Evolutionary conservation across 2,888 invertebrate genomes (phyloP), one percentile per base, ranked within the genome.

Genomic region (Noctuana brunneofusca): DNA sequence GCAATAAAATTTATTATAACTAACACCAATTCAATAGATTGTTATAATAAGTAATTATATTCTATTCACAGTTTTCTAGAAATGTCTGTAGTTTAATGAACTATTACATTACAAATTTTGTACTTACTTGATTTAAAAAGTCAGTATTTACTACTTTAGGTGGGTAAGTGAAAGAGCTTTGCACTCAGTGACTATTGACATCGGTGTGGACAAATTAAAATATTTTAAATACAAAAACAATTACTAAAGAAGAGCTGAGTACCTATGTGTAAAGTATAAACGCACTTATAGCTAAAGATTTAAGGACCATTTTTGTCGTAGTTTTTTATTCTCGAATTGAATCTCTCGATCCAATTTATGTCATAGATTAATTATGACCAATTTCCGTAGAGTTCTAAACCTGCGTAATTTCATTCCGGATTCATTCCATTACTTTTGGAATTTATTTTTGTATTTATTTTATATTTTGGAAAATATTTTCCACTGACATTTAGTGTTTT

Each of bases 371-470:
- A 53, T 56, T 63, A 63, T 27, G 50, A 62, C 62, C 53, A 55
- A 54, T 62, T 3, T 49, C 18, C 9, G 24, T 62, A 55, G 55
- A 49, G 24, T 35, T 43, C 30, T 27, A 52, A 38, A 50, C 35
- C 16, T 43, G 9, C 43, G 24, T 30, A 58, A 35, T 35, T 49
- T 55, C 79, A 85, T 84, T 86, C 81, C 82, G 68, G 57, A 72
- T 71, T 72, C 79, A 84, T 87, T 87, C 84, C 87, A 76, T 50
- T 56, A 68, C 67, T 74, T 75, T 71, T 9, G 68, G 71, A 73
- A 69, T 71, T 71, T 75, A 74, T 78, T 74, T 77, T 76, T 74
- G 59, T 76, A 70, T 60, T 50, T 56, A 50, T 24, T 56, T 63
- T 63, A 52, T 41, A 63, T 30, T 50, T 38, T 32, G 43, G 38